These are phyloP conservation scores for Peromyscus attwateri DNA, from an alignment of 2,797 vertebrate genomes.

Conservation along the genomic window DNA sequence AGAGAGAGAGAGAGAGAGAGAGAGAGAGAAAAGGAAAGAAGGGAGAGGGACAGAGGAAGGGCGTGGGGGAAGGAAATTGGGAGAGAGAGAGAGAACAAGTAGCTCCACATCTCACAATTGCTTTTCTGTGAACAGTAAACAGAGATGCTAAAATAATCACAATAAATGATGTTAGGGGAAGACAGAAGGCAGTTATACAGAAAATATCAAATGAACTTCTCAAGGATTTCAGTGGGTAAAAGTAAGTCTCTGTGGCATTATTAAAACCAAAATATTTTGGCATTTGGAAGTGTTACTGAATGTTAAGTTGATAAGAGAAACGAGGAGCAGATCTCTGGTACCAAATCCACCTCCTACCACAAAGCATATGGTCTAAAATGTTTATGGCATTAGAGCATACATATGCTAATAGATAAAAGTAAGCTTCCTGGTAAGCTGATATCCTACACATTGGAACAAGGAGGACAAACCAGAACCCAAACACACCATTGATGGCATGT, in stretches of 20 bases:
- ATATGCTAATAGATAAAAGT: neutral
- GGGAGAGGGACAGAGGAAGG: neutral
- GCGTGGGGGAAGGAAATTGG: neutral
- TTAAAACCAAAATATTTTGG: neutral
- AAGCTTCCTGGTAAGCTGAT: neutral
- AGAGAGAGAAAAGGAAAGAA: neutral
- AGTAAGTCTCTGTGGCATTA: neutral
- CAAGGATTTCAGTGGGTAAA: neutral
- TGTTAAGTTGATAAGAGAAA: neutral
- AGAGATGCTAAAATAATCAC: neutral
- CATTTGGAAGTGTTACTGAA: neutral
- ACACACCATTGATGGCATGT: neutral
- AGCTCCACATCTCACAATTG: neutral
- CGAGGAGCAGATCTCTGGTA: neutral
- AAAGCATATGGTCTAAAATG: neutral
- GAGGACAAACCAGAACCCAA: neutral
- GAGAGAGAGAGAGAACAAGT: fast-evolving
- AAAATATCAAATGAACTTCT: neutral
- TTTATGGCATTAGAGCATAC: neutral
- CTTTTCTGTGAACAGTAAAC: neutral
- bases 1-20: fast-evolving
- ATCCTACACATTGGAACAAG: neutral
- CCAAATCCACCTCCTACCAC: neutral
- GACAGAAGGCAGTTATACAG: neutral
- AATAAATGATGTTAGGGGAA: neutral